Evolutionary conservation across 2,113 vertebrate genomes (phyloP), one percentile per base, ranked within the genome.

Genomic region (Malaclemys terrapin): DNA sequence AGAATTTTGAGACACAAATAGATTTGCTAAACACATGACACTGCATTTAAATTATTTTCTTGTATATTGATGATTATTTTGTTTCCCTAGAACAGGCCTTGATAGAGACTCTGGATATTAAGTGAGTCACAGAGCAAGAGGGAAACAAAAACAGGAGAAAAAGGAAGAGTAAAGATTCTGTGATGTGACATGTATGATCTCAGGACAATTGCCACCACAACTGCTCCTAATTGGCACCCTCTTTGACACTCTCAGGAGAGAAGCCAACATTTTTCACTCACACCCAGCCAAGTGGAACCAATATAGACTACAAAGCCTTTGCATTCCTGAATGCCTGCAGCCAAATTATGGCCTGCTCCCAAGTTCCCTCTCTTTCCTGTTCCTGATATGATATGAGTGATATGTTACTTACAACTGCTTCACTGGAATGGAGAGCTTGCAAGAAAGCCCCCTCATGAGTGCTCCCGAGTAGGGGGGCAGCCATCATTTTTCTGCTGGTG

Each of bases 1-100:
- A 91, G 84, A 82, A 85, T 82, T 91, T 65, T 82, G 47, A 83
- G 85, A 52, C 72, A 78, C 54, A 38, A 96, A 91, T 65, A 88
- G 56, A 78, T 89, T 80, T 88, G 81, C 88, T 92, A 89, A 93
- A 45, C 72, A 50, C n/a, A 54, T 14, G 82, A 50, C 25, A 53
- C 82, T 81, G 47, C 25, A 50, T 93, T 54, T 72, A 82, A 93
- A 47, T 83, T 85, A 56, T 89, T 72, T 81, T 20, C 35, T 20
- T 85, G 47, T 19, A 49, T 16, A 49, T 29, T 49, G 72, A 81
- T 81, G 53, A 57, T 72, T 65, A 52, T 72, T 80, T 80, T 29
- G 29, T 62, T 20, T 79, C 76, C 50, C 54, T 50, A 78, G 38
- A 69, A 27, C 42, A 52, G 42, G 80, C 72, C 72, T 80, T 84